Evolutionary conservation across 2,888 invertebrate genomes (phyloP).

Genomic region (Caenorhabditis uteleia): DNA sequence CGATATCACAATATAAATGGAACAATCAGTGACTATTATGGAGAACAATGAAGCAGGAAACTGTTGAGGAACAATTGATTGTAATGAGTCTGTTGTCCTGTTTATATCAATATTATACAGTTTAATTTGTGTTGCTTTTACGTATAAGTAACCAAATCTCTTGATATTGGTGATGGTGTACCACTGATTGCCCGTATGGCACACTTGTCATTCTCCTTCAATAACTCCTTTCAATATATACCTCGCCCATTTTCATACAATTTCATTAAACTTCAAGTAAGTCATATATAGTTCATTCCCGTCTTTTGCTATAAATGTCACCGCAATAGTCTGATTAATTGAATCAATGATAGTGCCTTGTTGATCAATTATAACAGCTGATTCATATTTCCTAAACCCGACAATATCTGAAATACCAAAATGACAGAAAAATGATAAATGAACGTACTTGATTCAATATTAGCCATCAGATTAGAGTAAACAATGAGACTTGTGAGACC

Average conservation of each 20-base stretch:
- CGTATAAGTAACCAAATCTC: constrained; percentile 15
- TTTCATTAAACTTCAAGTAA: constrained; percentile 22
- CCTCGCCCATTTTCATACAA: constrained; percentile 1
- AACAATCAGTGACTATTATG: constrained; percentile 21
- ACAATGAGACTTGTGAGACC: constrained; percentile 17
- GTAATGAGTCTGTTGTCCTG: no score
- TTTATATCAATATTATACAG: no score
- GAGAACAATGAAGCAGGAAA: constrained; percentile 22
- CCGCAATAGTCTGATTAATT: constrained; percentile 22
- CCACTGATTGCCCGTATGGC: constrained; percentile 28
- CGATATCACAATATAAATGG: constrained; percentile 21
- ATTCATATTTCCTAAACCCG: constrained; percentile 17
- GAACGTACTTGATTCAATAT: constrained; percentile 16
- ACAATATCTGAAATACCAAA: constrained; percentile 11
- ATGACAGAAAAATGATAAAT: neutral
- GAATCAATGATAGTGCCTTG: constrained; percentile 21
- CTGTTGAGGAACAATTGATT: constrained; percentile 23
- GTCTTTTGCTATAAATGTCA: constrained; percentile 31
- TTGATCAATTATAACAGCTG: constrained; percentile 22
- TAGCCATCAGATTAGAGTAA: constrained; percentile 22
- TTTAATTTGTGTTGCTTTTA: neutral
- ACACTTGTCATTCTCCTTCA: constrained; percentile 20
- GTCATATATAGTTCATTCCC: constrained; percentile 18
- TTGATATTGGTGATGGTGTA: constrained; percentile 22
- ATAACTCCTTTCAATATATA: neutral